phyloP scores from a whole-genome alignment of 2,797 vertebrate species.

The Peromyscus attwateri region DNA sequence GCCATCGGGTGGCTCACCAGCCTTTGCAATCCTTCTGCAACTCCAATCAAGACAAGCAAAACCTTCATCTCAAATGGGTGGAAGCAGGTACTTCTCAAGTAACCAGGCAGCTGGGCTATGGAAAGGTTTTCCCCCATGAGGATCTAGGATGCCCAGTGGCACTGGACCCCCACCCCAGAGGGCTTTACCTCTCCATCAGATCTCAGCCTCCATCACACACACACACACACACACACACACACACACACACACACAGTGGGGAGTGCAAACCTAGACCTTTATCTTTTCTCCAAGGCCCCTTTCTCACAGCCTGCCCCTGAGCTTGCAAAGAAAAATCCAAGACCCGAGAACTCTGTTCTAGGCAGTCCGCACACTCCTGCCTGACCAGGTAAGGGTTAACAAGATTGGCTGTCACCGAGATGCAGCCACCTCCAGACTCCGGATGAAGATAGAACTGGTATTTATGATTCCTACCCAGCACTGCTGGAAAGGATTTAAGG shows the following conservation, averaged over 20 bases:
- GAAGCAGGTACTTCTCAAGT: neutral
- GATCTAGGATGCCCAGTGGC: neutral
- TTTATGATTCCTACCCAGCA: constrained; percentile 79
- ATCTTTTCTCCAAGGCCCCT: neutral
- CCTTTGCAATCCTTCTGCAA: neutral
- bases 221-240: neutral
- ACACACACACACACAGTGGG: neutral
- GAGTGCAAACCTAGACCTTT: neutral
- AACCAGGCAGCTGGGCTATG: neutral
- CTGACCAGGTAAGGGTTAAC: constrained; percentile 71
- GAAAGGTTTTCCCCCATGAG: neutral
- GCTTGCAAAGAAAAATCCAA: neutral
- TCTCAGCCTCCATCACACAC: neutral
- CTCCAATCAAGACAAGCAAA: neutral
- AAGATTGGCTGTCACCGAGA: constrained; percentile 63
- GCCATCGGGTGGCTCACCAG: neutral
- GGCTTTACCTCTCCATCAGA: accelerated
- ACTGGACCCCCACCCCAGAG: neutral
- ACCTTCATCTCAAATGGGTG: neutral
- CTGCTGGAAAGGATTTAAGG: constrained; percentile 81
- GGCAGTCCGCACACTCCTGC: neutral
- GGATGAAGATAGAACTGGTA: constrained; percentile 82
- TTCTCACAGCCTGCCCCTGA: neutral
- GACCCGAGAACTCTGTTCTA: too few relatives aligned
- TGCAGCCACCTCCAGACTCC: constrained; percentile 78